Percentiles rank a stretch among this genome's conserved stretches.
Conservation (phyloP, 2,888 invertebrate species). For the Macroteleia sp. region DNA sequence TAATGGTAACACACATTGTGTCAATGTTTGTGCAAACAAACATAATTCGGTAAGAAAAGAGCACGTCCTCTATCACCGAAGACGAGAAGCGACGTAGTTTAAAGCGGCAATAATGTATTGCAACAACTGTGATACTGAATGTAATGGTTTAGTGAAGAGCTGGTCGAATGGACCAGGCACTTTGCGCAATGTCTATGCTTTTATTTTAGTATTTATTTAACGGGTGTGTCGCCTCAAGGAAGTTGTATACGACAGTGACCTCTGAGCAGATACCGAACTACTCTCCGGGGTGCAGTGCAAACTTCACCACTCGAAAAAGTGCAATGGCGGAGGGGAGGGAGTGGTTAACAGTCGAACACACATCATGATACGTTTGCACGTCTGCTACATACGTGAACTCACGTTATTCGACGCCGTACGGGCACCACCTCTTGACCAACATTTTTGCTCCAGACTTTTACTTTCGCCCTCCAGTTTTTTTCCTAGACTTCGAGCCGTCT, state of each 20-base stretch:
- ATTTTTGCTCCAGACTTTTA: too few species aligned
- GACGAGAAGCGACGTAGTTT: slow-evolving; percentile 14
- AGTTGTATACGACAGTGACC: slow-evolving; percentile 33
- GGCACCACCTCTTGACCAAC: slow-evolving; percentile 34
- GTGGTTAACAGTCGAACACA: slow-evolving; percentile 66
- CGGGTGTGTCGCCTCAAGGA: slow-evolving; percentile 53
- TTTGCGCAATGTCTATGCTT: slow-evolving; percentile 49
- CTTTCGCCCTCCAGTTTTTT: too few species aligned
- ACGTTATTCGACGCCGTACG: neutral
- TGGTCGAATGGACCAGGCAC: slow-evolving; percentile 32
- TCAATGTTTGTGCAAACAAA: slow-evolving; percentile 8
- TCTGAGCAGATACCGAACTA: slow-evolving; percentile 64
- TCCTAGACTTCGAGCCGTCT: too few species aligned
- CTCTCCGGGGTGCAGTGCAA: slow-evolving; percentile 75
- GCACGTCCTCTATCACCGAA: slow-evolving; percentile 17
- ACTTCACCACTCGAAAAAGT: slow-evolving; percentile 76
- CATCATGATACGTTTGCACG: slow-evolving; percentile 47
- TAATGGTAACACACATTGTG: neutral
- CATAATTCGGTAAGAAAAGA: slow-evolving; percentile 9
- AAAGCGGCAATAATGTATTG: slow-evolving; percentile 35
- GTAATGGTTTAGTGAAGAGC: slow-evolving; percentile 29
- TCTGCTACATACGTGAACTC: slow-evolving; percentile 29
- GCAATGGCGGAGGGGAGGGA: slow-evolving; percentile 76
- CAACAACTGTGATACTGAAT: slow-evolving; percentile 35
- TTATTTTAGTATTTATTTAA: slow-evolving; percentile 75